Conservation (phyloP, 2,797 vertebrate genomes). For the Oreochromis mossambicus region DNA sequence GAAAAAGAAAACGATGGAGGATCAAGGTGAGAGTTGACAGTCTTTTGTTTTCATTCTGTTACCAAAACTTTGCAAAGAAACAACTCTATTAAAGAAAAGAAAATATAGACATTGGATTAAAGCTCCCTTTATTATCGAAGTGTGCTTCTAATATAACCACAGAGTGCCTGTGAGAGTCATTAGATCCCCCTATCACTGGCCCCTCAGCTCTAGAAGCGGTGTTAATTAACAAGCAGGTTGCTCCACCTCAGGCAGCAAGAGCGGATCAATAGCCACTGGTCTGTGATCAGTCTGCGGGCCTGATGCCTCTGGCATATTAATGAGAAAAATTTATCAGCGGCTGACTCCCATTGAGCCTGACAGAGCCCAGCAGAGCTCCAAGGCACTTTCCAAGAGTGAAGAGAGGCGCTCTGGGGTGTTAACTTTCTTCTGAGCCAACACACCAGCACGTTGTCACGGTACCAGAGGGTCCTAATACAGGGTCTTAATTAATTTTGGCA, state of each 20-base stretch:
- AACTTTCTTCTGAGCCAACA: not conserved
- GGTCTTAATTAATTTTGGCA: not conserved
- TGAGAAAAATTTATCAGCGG: conserved; percentile 54
- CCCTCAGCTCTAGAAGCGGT: conserved; percentile 34
- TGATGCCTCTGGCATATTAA: conserved; percentile 47
- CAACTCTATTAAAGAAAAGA: not conserved
- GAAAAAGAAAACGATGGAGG: conserved; percentile 1
- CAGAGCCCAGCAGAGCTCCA: not conserved
- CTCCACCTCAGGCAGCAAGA: conserved; percentile 34
- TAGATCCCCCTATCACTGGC: conserved; percentile 3
- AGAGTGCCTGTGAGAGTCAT: conserved; percentile 8
- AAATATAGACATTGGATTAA: not conserved
- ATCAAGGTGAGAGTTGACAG: conserved; percentile 47
- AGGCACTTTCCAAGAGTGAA: not conserved
- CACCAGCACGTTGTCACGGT: not conserved
- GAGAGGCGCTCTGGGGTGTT: not conserved
- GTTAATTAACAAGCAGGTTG: conserved; percentile 61
- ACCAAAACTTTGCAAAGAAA: not conserved
- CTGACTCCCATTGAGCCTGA: conserved; percentile 31
- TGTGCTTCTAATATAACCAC: not conserved
- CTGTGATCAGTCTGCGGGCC: conserved; percentile 61
- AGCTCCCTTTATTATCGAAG: not conserved
- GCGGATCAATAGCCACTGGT: conserved; percentile 66
- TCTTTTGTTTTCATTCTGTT: not conserved
- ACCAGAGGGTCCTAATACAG: not conserved